Percentiles rank a stretch among this genome's conserved stretches.
These are phyloP conservation scores for Notodonta ziczac DNA, from an alignment of 2,888 invertebrate genomes.

Conservation along the genomic window DNA sequence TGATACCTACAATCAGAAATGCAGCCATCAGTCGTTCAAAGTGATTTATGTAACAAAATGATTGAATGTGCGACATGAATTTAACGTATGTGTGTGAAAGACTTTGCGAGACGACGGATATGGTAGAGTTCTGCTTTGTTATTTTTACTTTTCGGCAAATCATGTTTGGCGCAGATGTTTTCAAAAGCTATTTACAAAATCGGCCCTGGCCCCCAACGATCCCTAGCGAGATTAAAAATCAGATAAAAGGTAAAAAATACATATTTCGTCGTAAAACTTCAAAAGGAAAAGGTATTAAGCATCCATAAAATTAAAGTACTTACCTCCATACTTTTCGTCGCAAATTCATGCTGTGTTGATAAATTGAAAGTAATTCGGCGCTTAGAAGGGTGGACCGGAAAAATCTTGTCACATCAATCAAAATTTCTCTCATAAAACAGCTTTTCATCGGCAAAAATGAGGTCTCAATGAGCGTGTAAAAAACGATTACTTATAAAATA, in stretches of 20 bases:
- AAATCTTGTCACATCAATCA: constrained; percentile 66
- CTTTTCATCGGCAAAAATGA: constrained; percentile 61
- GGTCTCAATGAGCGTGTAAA: constrained; percentile 29
- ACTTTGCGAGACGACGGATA: not conserved
- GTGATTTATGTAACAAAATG: too few relatives aligned
- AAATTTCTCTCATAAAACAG: constrained; percentile 52
- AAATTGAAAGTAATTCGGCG: constrained; percentile 31
- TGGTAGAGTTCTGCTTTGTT: not conserved
- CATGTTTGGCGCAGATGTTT: not conserved
- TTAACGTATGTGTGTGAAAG: too few relatives aligned
- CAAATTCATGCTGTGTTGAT: constrained; percentile 27
- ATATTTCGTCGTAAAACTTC: constrained; percentile 10
- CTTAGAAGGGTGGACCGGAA: constrained; percentile 30
- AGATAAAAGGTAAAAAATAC: not conserved
- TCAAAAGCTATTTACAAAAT: not conserved
- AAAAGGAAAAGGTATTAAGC: constrained; percentile 15
- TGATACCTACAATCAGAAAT: too few relatives aligned
- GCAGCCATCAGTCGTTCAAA: too few relatives aligned
- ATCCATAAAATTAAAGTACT: constrained; percentile 16
- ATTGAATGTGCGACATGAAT: too few relatives aligned
- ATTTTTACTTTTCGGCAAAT: not conserved
- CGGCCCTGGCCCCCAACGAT: not conserved
- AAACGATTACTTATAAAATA: constrained; percentile 15
- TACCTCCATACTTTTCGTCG: constrained; percentile 12
- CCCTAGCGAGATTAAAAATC: constrained; percentile 1